phyloP scores from a whole-genome alignment of 2,888 invertebrate species.

The Vandiemenella viatica region DNA sequence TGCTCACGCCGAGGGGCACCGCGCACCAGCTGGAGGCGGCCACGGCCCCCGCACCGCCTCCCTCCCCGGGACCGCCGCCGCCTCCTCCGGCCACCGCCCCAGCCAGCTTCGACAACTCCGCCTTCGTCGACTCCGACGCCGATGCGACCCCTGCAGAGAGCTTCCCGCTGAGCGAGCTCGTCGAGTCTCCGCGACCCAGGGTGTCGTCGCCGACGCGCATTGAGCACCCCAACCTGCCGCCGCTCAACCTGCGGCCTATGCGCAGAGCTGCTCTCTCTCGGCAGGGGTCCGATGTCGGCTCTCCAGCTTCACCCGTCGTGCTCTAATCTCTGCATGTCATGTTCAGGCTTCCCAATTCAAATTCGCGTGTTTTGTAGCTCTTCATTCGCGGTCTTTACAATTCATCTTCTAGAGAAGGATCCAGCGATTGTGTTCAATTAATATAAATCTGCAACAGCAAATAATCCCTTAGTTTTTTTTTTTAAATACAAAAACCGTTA shows the following conservation, averaged over 20 bases:
- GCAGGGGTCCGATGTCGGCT: not conserved
- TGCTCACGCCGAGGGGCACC: conserved; percentile 61
- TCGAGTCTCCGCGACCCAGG: conserved; percentile 36
- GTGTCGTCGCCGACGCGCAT: conserved; percentile 70
- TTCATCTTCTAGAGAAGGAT: too few species aligned
- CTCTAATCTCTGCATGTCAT: too few species aligned
- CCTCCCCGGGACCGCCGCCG: conserved; percentile 1
- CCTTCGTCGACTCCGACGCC: conserved; percentile 68
- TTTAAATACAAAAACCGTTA: too few species aligned
- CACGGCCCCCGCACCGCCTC: conserved; percentile 33
- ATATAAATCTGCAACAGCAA: too few species aligned
- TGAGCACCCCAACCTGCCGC: conserved; percentile 66
- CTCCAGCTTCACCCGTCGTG: not conserved
- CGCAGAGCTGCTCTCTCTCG: conserved; percentile 21
- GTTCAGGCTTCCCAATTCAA: too few species aligned
- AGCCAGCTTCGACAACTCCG: conserved; percentile 47
- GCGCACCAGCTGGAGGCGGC: conserved; percentile 43
- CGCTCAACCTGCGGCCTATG: conserved; percentile 44
- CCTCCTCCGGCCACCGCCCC: conserved; percentile 19
- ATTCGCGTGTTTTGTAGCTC: too few species aligned
- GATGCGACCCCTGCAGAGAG: conserved; percentile 35
- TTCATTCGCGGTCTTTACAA: too few species aligned
- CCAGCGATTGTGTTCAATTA: too few species aligned
- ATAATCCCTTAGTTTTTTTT: too few species aligned
- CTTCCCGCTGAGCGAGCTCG: conserved; percentile 13